phyloP scores from a whole-genome alignment of 2,888 invertebrate genomes.

The Rhamnusium bicolor region DNA sequence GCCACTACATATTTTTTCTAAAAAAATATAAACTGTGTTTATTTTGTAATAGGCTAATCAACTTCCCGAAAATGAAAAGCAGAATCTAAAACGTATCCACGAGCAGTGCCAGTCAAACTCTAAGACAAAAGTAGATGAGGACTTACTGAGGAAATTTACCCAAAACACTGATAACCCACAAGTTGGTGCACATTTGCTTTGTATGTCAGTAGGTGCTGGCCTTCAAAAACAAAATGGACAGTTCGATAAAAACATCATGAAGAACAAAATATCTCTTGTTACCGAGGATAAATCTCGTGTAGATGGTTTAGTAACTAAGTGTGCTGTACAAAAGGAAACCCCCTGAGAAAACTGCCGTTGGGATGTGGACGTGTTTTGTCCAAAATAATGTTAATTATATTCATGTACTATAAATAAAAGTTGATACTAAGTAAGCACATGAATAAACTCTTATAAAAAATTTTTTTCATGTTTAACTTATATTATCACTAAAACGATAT shows the following conservation, averaged over 20 bases:
- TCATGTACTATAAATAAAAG: too few species aligned
- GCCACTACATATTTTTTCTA: too few species aligned
- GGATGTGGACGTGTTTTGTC: too few species aligned
- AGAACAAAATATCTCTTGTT: background rate
- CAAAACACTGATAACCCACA: background rate
- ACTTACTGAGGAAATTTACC: background rate
- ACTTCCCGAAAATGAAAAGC: background rate
- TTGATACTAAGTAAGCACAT: too few species aligned
- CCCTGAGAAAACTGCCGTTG: too few species aligned
- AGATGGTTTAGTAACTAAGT: too few species aligned
- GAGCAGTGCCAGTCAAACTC: constrained; percentile 12
- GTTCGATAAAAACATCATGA: background rate
- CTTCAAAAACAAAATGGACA: background rate
- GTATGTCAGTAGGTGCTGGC: background rate
- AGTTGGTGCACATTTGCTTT: constrained; percentile 3
- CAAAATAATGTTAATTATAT: too few species aligned
- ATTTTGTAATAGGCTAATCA: background rate
- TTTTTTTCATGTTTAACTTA: too few species aligned
- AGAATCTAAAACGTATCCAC: background rate
- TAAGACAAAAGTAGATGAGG: background rate
- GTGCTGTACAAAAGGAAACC: too few species aligned
- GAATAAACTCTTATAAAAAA: too few species aligned
- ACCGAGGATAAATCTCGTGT: too few species aligned
- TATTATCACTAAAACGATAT: too few species aligned
- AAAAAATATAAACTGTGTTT: background rate